Percentiles rank a stretch among this genome's conserved stretches.
phyloP scores from a whole-genome alignment of 2,888 invertebrate species.

The Cryptocephalus moraei region DNA sequence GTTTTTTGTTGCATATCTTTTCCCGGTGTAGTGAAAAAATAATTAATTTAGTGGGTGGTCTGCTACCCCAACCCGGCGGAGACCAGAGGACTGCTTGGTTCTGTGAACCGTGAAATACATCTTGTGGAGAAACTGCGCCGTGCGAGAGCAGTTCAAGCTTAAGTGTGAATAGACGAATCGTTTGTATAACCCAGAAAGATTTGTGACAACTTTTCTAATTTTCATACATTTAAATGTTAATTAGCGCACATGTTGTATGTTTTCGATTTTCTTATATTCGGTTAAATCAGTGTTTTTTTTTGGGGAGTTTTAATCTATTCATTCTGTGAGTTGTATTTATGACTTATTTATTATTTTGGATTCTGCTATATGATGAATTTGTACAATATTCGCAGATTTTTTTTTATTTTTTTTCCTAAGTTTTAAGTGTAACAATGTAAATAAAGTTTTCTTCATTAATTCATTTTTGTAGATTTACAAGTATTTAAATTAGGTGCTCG shows the following conservation, averaged over 20 bases:
- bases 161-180: slow-evolving; percentile 15
- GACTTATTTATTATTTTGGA: slow-evolving; percentile 26
- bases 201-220: slow-evolving; percentile 35
- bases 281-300: slow-evolving; percentile 3
- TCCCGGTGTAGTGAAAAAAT: slow-evolving; percentile 24
- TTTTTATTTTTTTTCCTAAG: slow-evolving; percentile 15
- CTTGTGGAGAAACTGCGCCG: slow-evolving; percentile 26
- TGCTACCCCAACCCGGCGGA: slow-evolving; percentile 33
- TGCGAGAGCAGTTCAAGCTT: slow-evolving; percentile 23
- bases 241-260: slow-evolving; percentile 25
- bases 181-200: slow-evolving; percentile 19
- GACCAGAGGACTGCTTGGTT: slow-evolving; percentile 35
- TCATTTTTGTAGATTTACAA: slow-evolving; percentile 17
- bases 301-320: background rate
- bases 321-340: slow-evolving; percentile 22
- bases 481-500: slow-evolving; percentile 30
- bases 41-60: slow-evolving; percentile 29
- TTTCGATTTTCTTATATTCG: slow-evolving; percentile 1
- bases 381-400: slow-evolving; percentile 22
- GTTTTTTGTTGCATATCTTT: slow-evolving; percentile 26
- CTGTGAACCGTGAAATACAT: slow-evolving; percentile 31
- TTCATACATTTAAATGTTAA: slow-evolving; percentile 29
- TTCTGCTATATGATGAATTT: slow-evolving; percentile 17
- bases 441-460: slow-evolving; percentile 20
- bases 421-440: slow-evolving; percentile 24